These are phyloP conservation scores for Machimus rusticus DNA, from an alignment of 2,888 invertebrate species.

Conservation along the genomic window DNA sequence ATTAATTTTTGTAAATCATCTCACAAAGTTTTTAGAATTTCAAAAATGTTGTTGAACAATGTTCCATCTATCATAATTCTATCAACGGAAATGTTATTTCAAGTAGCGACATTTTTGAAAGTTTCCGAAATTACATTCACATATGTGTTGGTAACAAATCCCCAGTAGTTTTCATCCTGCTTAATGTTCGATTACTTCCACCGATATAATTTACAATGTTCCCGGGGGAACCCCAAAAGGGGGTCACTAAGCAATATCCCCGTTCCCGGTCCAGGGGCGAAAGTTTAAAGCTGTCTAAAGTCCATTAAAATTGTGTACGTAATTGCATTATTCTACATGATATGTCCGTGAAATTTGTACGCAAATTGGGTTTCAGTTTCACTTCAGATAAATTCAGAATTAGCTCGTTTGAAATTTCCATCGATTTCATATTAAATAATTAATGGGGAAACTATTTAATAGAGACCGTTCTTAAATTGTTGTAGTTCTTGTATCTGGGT, in stretches of 20 bases:
- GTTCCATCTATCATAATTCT: background rate
- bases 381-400: background rate
- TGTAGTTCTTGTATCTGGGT: background rate
- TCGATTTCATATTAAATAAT: background rate
- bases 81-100: too few relatives aligned
- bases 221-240: background rate
- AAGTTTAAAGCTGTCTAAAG: background rate
- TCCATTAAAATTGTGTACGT: background rate
- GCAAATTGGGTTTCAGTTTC: background rate
- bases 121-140: background rate
- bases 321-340: background rate
- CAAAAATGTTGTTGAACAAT: background rate
- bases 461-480: background rate
- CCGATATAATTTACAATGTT: background rate
- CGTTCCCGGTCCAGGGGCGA: background rate
- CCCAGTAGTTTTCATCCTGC: background rate
- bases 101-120: background rate
- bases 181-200: background rate
- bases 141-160: background rate
- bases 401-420: background rate
- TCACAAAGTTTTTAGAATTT: background rate
- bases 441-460: background rate
- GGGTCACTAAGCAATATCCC: background rate
- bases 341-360: background rate
- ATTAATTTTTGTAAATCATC: background rate